Evolutionary conservation across 1,140 invertebrate genomes (phyloP).

Genomic region (Tetramorium parvispinum): DNA sequence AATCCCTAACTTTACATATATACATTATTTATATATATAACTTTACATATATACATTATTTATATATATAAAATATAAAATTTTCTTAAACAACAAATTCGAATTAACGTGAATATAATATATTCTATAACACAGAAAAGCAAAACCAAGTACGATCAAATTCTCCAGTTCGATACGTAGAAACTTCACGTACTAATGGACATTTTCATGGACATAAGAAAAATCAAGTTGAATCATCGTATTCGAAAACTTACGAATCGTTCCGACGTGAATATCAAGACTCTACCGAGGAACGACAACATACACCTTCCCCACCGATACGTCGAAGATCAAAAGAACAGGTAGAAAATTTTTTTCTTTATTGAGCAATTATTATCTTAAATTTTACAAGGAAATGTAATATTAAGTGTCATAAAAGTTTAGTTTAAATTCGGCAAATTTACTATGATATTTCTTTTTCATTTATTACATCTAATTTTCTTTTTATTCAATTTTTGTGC

Average conservation of each 20-base stretch:
- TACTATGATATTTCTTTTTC: too few relatives aligned
- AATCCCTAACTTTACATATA: not conserved
- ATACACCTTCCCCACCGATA: conserved; percentile 83
- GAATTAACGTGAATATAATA: not conserved
- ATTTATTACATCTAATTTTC: too few relatives aligned
- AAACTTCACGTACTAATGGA: conserved; percentile 72
- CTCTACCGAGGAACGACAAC: conserved; percentile 78
- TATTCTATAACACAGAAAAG: conserved; percentile 68
- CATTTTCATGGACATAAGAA: conserved; percentile 69
- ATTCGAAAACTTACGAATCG: conserved; percentile 75
- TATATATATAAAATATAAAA: not conserved
- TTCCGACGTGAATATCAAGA: conserved; percentile 73
- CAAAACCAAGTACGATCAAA: conserved; percentile 72
- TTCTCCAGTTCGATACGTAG: conserved; percentile 75
- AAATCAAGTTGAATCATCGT: conserved; percentile 76
- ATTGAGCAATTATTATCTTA: not conserved
- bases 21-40: not conserved
- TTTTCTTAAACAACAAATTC: not conserved
- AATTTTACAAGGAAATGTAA: not conserved
- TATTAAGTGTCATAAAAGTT: not conserved
- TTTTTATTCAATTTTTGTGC: too few relatives aligned
- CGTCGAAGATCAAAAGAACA: conserved; percentile 73
- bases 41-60: not conserved
- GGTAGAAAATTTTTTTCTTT: conserved; percentile 13
- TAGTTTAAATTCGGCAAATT: too few relatives aligned